phyloP scores from a whole-genome alignment of 2,797 vertebrate species.

The Numenius phaeopus region DNA sequence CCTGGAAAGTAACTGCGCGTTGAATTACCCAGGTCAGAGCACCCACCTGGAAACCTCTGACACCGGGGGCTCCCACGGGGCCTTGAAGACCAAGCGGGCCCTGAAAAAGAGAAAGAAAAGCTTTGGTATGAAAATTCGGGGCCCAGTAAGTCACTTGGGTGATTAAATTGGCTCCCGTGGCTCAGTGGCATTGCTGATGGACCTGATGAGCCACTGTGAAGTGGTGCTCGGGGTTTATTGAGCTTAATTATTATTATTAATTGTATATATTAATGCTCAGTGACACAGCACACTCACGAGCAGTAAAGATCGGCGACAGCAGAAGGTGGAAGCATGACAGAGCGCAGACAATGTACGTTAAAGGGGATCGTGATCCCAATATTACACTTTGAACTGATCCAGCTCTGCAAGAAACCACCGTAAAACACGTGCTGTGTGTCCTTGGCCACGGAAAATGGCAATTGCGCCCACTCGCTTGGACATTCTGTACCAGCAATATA shows the following conservation, averaged over 20 bases:
- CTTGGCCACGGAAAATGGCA: neutral
- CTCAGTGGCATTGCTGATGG: neutral
- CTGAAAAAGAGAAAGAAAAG: conserved; percentile 77
- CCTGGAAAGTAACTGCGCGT: too few species aligned
- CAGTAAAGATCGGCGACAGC: neutral
- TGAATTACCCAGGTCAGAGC: rapidly evolving
- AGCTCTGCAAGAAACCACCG: neutral
- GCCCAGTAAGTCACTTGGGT: neutral
- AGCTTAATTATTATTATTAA: neutral
- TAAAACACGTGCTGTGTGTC: neutral
- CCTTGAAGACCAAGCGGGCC: conserved; percentile 89
- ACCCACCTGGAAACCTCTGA: conserved; percentile 94
- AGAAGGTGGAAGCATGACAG: rapidly evolving
- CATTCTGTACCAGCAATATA: neutral
- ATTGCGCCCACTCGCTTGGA: neutral
- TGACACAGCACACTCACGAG: rapidly evolving
- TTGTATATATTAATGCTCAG: neutral
- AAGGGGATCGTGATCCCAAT: neutral
- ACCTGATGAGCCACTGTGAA: neutral
- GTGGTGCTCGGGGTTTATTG: neutral
- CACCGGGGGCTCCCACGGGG: conserved; percentile 84
- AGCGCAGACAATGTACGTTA: rapidly evolving
- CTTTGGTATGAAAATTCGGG: neutral
- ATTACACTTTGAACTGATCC: neutral
- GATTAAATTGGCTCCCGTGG: neutral